These are phyloP conservation scores for Masnerella sp. DNA, from an alignment of 2,888 invertebrate species.

Conservation along the genomic window DNA sequence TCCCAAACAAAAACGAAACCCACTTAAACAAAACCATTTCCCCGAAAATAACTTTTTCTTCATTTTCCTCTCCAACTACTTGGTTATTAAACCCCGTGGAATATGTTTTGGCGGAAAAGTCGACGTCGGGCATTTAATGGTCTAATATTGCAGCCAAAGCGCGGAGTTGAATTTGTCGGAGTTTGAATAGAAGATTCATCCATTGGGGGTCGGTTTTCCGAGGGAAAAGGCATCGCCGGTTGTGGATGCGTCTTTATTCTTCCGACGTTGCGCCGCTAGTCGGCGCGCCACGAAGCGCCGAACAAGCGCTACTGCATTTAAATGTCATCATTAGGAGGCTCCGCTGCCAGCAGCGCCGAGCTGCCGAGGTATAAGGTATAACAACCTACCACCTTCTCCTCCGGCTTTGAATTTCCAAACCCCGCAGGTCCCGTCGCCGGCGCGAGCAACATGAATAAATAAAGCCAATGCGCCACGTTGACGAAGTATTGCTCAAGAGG, in stretches of 20 bases:
- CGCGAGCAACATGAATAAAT: conserved; percentile 74
- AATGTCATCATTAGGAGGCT: conserved; percentile 77
- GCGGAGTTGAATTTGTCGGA: too few relatives aligned
- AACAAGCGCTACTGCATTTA: conserved; percentile 78
- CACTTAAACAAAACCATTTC: too few relatives aligned
- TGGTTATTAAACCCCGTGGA: too few relatives aligned
- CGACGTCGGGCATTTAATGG: too few relatives aligned
- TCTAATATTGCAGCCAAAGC: too few relatives aligned
- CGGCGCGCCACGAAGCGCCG: conserved; percentile 66
- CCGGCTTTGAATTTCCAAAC: conserved; percentile 67
- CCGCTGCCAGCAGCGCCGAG: conserved; percentile 64
- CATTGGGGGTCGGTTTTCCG: background rate
- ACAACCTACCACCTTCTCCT: conserved; percentile 64
- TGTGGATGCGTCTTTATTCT: conserved; percentile 66
- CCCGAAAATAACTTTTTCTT: too few relatives aligned
- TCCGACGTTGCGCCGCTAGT: conserved; percentile 56
- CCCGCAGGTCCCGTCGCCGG: conserved; percentile 62
- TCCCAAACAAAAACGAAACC: too few relatives aligned
- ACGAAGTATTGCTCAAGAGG: conserved; percentile 57
- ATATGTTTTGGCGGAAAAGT: too few relatives aligned
- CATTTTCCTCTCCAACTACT: too few relatives aligned
- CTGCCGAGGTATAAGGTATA: conserved; percentile 59
- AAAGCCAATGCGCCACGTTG: conserved; percentile 65
- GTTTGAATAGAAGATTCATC: too few relatives aligned
- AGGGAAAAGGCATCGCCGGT: conserved; percentile 39